Base-by-base conservation (phyloP, 2,888 invertebrate genomes). In the Seira ritae region DNA sequence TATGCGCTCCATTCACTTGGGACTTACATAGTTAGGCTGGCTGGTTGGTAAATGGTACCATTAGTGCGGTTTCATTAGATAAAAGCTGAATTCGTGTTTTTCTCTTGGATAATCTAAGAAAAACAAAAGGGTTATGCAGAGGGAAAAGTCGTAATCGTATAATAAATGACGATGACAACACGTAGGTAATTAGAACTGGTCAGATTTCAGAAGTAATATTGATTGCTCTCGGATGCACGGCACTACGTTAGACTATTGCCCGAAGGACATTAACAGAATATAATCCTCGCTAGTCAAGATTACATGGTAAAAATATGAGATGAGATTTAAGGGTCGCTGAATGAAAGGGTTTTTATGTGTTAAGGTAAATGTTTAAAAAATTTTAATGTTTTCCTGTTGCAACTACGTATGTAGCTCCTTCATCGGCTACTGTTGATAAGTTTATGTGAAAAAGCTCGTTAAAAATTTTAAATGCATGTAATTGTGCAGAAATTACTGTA, bases 171-270 rank as follows among this genome's bases (percentile, higher is more conserved):
- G 42, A 42, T 42, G 42, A 42, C 42, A 42, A 42, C 12, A 46
- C 15, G 1, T 6, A 62, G 23, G 55, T 72, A 68, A 79, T 73
- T 79, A 73, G 68, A 73, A 67, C 65, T 73, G 67, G 79, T 50
- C 79, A 79, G 67, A 50, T 79, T 79, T 73, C 50, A 31, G 66
- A 42, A 6, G 42, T 8, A 42, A 42, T 42, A 12, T 42, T 42
- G 42, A 42, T 42, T 42, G 42, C 12, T 6, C n/a, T n/a, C 42
- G 12, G 12, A 12, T 42, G 42, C 6, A 42, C 12, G 42, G 42
- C 42, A 42, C 42, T 42, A 6, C 12, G 12, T 42, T 42, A 42
- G n/a, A n/a, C 42, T 42, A 42, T n/a, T n/a, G n/a, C n/a, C n/a
- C n/a, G n/a, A n/a, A n/a, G n/a, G n/a, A n/a, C n/a, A n/a, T n/a